Evolutionary conservation across 1,140 invertebrate species (phyloP), one percentile per base, ranked within the genome.

Genomic region (Nymphalis io): DNA sequence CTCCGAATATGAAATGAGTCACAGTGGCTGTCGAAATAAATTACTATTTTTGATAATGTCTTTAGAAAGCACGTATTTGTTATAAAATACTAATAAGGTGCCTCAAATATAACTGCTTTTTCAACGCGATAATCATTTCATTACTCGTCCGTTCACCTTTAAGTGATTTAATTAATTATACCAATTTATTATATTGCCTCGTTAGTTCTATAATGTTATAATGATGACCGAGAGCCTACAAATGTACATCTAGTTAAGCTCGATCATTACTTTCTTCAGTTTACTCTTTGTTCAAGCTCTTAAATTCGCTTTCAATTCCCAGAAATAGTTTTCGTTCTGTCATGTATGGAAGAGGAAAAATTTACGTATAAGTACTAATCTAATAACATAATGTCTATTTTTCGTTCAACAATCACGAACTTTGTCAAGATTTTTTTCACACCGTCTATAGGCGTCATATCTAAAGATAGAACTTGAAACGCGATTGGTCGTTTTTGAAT

Each of bases 51-150:
- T 44, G 40, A 27, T 21, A 42, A 44, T 15, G 60, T 48, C 21
- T 33, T 13, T 16, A 61, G 18, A 27, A 48, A 46, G 40, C 21
- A 40, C 23, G 60, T 67, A 60, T 67, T 60, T 60, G n/a, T 39
- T 58, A 21, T 40, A 51, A 63, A 53, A 39, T 20, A 63, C 60
- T 63, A 63, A 53, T 51, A 63, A 63, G 60, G 46, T 27, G 51
- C 20, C 46, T 18, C 18, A 48, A 63, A 63, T 63, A 21, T 63
- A 53, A 63, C 60, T 63, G 60, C 16, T 63, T 63, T 63, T 63
- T 63, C 57, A 59, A 38, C 40, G 64, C 64, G 64, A 60, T 67
- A 67, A 67, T 23, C 55, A 57, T 67, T 67, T 48, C 64, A 67
- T 67, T 67, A 67, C 23, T 6, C 64, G 64, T 60, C 40, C 64